Evolutionary conservation across 2,113 vertebrate species (phyloP).

Genomic region (Candoia aspera): DNA sequence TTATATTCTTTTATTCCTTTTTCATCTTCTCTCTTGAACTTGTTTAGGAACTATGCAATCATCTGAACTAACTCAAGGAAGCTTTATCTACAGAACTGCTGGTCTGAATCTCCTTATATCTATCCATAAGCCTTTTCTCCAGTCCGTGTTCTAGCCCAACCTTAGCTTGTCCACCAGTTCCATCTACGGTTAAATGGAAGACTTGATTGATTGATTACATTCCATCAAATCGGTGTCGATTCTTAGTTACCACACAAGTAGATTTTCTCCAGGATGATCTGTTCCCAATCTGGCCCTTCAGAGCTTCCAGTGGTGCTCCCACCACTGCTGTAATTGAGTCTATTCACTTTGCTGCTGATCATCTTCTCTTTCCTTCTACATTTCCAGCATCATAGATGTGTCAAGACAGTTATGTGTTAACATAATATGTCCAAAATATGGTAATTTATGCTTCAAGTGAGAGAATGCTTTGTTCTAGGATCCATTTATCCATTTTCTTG

Average conservation of each 20-base stretch:
- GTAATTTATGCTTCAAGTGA: not conserved
- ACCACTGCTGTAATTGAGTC: not conserved
- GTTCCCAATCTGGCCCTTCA: not conserved
- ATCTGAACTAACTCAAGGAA: not conserved
- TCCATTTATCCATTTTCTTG: not conserved
- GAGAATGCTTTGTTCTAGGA: not conserved
- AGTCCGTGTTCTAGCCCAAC: not conserved
- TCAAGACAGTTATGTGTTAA: no score
- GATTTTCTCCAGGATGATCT: not conserved
- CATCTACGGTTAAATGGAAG: no score
- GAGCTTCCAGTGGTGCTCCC: not conserved
- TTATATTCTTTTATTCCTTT: not conserved
- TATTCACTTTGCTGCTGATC: not conserved
- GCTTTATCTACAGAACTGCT: not conserved
- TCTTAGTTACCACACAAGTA: not conserved
- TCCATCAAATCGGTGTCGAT: not conserved
- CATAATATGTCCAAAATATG: no score
- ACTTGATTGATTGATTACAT: not conserved
- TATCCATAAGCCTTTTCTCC: not conserved
- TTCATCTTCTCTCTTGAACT: not conserved
- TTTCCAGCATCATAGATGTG: not conserved
- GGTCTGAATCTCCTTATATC: not conserved
- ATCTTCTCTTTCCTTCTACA: not conserved
- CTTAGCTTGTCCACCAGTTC: not conserved
- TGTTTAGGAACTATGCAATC: not conserved